Percentiles rank a stretch among this genome's conserved stretches.
These are phyloP conservation scores for Pipa parva DNA, from an alignment of 2,113 vertebrate genomes.

Conservation along the genomic window DNA sequence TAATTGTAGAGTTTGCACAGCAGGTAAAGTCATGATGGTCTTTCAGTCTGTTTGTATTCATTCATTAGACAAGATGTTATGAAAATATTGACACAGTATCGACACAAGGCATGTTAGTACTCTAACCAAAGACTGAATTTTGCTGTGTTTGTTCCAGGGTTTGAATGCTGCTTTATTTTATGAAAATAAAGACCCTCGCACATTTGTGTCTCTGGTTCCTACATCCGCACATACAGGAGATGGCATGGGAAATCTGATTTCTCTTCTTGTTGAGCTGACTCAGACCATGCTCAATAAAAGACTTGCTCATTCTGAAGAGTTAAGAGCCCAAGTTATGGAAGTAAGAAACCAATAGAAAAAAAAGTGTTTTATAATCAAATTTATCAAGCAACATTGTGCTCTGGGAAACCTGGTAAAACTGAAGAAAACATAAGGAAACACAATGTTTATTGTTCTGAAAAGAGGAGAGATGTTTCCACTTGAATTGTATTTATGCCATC, in stretches of 20 bases:
- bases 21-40: constrained; percentile 65
- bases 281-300: constrained; percentile 90
- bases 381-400: no score
- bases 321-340: constrained; percentile 98
- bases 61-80: no score
- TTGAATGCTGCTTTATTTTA: constrained; percentile 90
- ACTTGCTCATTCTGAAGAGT: constrained; percentile 87
- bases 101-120: background rate
- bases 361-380: no score
- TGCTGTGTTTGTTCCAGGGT: constrained; percentile 62
- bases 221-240: constrained; percentile 97
- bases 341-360: constrained; percentile 56
- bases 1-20: constrained; percentile 94
- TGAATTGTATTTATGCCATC: no score
- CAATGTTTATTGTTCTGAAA: no score
- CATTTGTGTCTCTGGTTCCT: constrained; percentile 91
- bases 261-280: constrained; percentile 87
- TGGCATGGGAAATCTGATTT: constrained; percentile 95
- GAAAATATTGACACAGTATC: no score
- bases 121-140: constrained; percentile 2
- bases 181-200: constrained; percentile 95
- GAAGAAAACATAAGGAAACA: no score
- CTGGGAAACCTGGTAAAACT: no score
- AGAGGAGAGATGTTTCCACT: no score
- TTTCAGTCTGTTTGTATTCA: no score